Percentiles rank a stretch among this genome's conserved stretches.
These are phyloP conservation scores for Coelogynopora nodosa DNA, from an alignment of 2,888 invertebrate species.

Conservation along the genomic window DNA sequence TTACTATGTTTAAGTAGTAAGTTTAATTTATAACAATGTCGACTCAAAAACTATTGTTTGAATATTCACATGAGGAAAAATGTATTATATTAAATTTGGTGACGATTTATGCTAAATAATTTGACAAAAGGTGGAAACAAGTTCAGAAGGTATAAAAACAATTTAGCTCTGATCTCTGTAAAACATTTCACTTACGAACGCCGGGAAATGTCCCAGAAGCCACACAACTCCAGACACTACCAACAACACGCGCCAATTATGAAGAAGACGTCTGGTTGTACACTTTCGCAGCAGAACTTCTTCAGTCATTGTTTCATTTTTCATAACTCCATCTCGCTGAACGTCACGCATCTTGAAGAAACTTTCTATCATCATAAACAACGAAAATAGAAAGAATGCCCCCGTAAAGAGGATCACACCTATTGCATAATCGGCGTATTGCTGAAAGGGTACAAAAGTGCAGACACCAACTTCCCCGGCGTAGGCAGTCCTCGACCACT, in stretches of 20 bases:
- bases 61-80: too few species aligned
- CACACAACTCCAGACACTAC: neutral
- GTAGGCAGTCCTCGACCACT: neutral
- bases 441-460: neutral
- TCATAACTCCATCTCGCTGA: neutral
- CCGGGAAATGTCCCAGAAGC: neutral
- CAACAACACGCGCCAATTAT: neutral
- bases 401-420: neutral
- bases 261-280: neutral
- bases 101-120: too few species aligned
- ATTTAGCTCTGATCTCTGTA: too few species aligned
- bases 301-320: neutral
- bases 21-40: too few species aligned
- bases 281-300: neutral
- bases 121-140: too few species aligned
- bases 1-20: too few species aligned
- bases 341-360: neutral
- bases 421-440: neutral
- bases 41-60: too few species aligned
- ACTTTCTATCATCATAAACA: neutral
- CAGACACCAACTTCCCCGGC: neutral
- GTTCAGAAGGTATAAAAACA: too few species aligned
- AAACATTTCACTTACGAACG: neutral
- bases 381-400: neutral
- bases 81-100: too few species aligned